These are phyloP conservation scores for Silurus aristotelis DNA, from an alignment of 2,797 vertebrate species.

Conservation along the genomic window DNA sequence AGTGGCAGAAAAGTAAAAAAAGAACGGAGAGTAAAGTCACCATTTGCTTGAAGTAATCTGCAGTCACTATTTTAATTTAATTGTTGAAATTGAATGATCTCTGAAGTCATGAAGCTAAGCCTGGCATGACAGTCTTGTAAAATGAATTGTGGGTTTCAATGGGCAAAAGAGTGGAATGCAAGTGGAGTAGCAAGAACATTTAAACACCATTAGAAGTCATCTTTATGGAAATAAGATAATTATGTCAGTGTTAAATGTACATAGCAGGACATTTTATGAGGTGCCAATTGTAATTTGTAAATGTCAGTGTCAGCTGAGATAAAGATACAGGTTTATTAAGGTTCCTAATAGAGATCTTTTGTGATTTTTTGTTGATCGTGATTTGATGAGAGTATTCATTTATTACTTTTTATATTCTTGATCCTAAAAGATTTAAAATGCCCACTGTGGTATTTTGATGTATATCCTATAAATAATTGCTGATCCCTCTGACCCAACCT, in stretches of 20 bases:
- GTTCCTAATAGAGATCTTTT: background rate
- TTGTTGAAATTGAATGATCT: background rate
- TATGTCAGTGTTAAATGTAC: background rate
- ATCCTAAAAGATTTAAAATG: background rate
- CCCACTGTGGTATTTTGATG: background rate
- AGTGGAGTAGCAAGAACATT: background rate
- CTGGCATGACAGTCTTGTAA: background rate
- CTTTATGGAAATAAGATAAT: background rate
- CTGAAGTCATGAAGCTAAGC: background rate
- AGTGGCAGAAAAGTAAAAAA: conserved; percentile 67
- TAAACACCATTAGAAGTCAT: background rate
- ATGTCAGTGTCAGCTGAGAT: background rate
- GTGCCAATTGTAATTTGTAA: background rate
- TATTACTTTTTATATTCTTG: background rate
- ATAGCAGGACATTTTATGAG: background rate
- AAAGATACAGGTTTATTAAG: background rate
- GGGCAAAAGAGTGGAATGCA: background rate
- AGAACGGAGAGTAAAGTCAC: conserved; percentile 71
- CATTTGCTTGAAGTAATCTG: conserved; percentile 69
- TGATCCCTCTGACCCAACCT: background rate
- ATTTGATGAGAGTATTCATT: too few relatives aligned
- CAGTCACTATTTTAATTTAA: background rate
- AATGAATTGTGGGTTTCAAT: background rate
- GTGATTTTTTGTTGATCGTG: background rate
- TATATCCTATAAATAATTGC: background rate